Percentiles rank a stretch among this genome's conserved stretches.
Evolutionary conservation across 2,888 invertebrate species (phyloP).

Genomic region (Ypsolopha sequella): DNA sequence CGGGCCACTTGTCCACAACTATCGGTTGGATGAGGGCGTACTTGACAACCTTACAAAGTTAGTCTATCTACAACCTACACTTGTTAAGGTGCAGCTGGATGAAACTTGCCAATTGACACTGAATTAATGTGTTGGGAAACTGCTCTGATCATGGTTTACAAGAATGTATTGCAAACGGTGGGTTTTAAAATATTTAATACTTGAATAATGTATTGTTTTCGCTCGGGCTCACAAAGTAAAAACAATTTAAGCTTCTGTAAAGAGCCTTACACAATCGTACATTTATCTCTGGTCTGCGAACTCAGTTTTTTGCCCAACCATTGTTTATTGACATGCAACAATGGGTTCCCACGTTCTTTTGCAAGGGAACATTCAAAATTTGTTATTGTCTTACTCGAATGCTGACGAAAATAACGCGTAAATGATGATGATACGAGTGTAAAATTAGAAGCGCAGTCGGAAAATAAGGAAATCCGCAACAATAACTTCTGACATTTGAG

Average conservation of each 20-base stretch:
- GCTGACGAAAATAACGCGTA: conserved; percentile 13
- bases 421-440: background rate
- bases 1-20: background rate
- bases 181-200: too few species aligned
- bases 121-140: background rate
- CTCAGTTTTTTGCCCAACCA: conserved; percentile 33
- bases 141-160: background rate
- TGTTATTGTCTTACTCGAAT: conserved; percentile 27
- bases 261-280: conserved; percentile 26
- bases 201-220: background rate
- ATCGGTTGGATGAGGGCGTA: background rate
- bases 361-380: conserved; percentile 9
- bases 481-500: conserved; percentile 44
- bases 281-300: conserved; percentile 21
- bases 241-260: conserved; percentile 13
- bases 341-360: conserved; percentile 31
- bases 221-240: background rate
- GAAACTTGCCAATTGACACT: background rate
- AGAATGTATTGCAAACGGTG: background rate
- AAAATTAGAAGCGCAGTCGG: background rate
- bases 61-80: background rate
- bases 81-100: background rate
- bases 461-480: conserved; percentile 5
- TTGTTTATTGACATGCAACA: conserved; percentile 33
- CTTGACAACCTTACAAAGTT: background rate